Evolutionary conservation across 2,113 vertebrate genomes (phyloP).

Genomic region (Brachypteracias leptosomus): DNA sequence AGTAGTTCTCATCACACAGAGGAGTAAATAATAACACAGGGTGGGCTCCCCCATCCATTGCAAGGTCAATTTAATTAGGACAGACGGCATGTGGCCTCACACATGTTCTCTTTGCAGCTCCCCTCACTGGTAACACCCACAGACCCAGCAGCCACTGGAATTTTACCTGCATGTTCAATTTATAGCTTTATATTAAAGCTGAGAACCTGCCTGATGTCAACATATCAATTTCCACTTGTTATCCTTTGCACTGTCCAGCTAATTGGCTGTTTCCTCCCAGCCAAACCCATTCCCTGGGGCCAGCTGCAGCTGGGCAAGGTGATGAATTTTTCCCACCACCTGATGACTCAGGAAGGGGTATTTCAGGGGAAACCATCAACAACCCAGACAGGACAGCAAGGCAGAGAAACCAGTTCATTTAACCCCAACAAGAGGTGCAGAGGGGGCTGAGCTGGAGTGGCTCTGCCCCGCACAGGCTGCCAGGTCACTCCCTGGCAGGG

Average conservation of each 20-base stretch:
- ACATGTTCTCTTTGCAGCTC: neutral
- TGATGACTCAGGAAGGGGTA: constrained; percentile 43
- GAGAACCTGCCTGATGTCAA: constrained; percentile 40
- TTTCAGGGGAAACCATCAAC: constrained; percentile 48
- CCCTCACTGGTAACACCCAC: neutral
- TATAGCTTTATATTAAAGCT: constrained; percentile 27
- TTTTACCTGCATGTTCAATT: constrained; percentile 16
- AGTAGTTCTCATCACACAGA: neutral
- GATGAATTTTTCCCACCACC: constrained; percentile 60
- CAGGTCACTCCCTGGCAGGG: constrained; percentile 4
- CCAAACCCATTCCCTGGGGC: constrained; percentile 50
- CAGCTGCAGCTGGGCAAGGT: constrained; percentile 16
- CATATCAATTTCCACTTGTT: constrained; percentile 51
- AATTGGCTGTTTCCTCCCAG: constrained; percentile 61
- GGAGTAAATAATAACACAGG: neutral
- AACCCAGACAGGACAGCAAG: constrained; percentile 10
- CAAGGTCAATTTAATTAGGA: neutral
- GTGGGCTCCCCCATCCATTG: neutral
- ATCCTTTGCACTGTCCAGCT: constrained; percentile 10
- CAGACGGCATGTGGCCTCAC: neutral
- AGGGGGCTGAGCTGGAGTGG: neutral
- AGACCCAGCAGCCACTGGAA: neutral
- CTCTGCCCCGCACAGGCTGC: neutral
- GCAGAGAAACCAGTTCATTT: constrained; percentile 17
- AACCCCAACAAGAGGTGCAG: neutral